Percentiles rank a stretch among this genome's conserved stretches.
These are phyloP conservation scores for Listronotus oregonensis DNA, from an alignment of 1,140 invertebrate genomes.

Conservation along the genomic window DNA sequence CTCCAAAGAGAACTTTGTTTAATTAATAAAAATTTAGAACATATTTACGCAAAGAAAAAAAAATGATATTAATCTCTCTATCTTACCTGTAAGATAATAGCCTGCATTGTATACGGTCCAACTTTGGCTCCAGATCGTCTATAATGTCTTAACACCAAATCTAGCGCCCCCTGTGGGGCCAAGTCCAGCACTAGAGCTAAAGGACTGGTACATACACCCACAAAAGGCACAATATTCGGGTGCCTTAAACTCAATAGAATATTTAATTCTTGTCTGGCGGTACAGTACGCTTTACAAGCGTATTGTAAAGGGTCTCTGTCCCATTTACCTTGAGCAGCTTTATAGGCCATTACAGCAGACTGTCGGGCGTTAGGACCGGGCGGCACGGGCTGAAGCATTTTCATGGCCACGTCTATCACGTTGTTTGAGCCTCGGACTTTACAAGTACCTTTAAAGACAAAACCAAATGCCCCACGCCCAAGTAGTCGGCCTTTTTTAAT, in stretches of 20 bases:
- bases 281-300: conserved; percentile 94
- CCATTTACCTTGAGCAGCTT: conserved; percentile 84
- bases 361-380: conserved; percentile 78
- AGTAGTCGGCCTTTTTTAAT: conserved; percentile 79
- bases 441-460: conserved; percentile 88
- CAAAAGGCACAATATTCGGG: conserved; percentile 88
- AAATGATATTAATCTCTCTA: neutral
- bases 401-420: conserved; percentile 84
- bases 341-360: conserved; percentile 78
- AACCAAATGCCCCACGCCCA: conserved; percentile 97
- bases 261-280: conserved; percentile 90
- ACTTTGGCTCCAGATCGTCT: conserved; percentile 80
- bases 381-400: conserved; percentile 93
- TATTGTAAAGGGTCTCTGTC: conserved; percentile 87
- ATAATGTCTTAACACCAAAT: conserved; percentile 81
- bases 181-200: conserved; percentile 89
- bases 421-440: conserved; percentile 64
- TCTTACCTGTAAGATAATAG: conserved; percentile 79
- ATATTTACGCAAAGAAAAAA: neutral
- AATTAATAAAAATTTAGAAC: too few species aligned
- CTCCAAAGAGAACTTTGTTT: too few species aligned
- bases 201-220: conserved; percentile 86
- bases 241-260: conserved; percentile 87
- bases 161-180: conserved; percentile 90
- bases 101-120: conserved; percentile 79